Percentiles rank a stretch among this genome's conserved stretches.
phyloP scores from a whole-genome alignment of 2,113 vertebrate genomes.

The Xenopus tropicalis region UCB_Xtro_10.0 CM004449.2:42776001-42776500 shows the following conservation, averaged over 20 bases:
- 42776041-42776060: too few relatives aligned
- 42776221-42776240: too few relatives aligned
- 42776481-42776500: not conserved
- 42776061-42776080: too few relatives aligned
- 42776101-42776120: too few relatives aligned
- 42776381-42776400: not conserved
- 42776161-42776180: too few relatives aligned
- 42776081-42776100: too few relatives aligned
- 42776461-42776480: not conserved
- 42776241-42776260: not conserved
- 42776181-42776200: too few relatives aligned
- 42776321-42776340: not conserved
- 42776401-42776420: constrained; percentile 4
- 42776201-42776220: too few relatives aligned
- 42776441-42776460: not conserved
- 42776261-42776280: not conserved
- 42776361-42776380: not conserved
- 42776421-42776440: constrained; percentile 1
- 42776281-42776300: not conserved
- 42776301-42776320: not conserved
- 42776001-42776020: too few relatives aligned
- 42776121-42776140: too few relatives aligned
- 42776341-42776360: not conserved
- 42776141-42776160: too few relatives aligned
- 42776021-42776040: too few relatives aligned